phyloP scores from a whole-genome alignment of 1,140 invertebrate genomes.

The Saccostrea cuccullata region DNA sequence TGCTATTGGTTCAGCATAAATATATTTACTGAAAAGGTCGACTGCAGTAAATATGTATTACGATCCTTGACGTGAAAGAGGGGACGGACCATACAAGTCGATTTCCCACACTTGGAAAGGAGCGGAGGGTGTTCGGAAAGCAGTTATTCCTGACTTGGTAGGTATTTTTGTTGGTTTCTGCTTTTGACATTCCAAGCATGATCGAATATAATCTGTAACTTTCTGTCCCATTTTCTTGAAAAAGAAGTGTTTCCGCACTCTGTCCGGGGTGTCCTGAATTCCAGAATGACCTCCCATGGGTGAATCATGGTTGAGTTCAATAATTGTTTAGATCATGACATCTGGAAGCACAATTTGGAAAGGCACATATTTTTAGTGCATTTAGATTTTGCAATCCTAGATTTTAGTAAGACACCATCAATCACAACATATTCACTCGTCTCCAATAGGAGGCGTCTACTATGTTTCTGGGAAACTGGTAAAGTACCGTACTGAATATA shows the following conservation, averaged over 20 bases:
- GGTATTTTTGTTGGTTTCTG: slow-evolving; percentile 46
- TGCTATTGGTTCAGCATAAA: slow-evolving; percentile 39
- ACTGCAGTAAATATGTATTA: slow-evolving; percentile 42
- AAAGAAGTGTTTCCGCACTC: slow-evolving; percentile 46
- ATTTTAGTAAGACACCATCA: slow-evolving; percentile 46
- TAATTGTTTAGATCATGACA: slow-evolving; percentile 6
- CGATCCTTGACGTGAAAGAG: slow-evolving; percentile 7
- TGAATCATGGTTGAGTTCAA: slow-evolving; percentile 48
- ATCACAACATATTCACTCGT: slow-evolving; percentile 34
- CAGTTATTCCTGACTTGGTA: slow-evolving; percentile 28
- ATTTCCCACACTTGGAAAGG: slow-evolving; percentile 51
- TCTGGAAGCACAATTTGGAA: slow-evolving; percentile 45
- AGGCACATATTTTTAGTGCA: slow-evolving; percentile 6
- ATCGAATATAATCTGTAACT: slow-evolving; percentile 45
- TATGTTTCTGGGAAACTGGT: slow-evolving; percentile 43
- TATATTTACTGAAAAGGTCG: slow-evolving; percentile 47
- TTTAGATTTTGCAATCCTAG: slow-evolving; percentile 16
- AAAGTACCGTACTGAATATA: slow-evolving; percentile 40
- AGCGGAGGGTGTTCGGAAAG: slow-evolving; percentile 39
- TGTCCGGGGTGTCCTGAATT: slow-evolving; percentile 43
- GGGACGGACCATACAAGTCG: slow-evolving; percentile 42
- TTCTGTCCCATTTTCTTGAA: slow-evolving; percentile 35
- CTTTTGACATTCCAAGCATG: slow-evolving; percentile 50
- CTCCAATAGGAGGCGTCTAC: slow-evolving; percentile 38
- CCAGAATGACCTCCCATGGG: slow-evolving; percentile 44